Evolutionary conservation across 2,113 vertebrate genomes (phyloP).

Genomic region (Phaetusa simplex): DNA sequence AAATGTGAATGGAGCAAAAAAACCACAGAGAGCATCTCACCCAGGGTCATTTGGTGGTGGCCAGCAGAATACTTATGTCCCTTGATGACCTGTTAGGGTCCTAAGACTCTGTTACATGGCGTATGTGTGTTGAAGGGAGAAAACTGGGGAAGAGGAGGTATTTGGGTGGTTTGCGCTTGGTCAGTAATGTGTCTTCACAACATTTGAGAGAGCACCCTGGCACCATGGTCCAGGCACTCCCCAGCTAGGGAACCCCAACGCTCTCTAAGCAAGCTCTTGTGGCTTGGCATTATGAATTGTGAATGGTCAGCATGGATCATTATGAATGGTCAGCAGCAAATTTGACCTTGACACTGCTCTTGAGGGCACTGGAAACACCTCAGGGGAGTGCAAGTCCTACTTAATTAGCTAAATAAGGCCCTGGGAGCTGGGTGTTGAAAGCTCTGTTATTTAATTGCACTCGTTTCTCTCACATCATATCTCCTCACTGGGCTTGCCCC

Average conservation of each 20-base stretch:
- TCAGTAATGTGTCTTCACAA: neutral
- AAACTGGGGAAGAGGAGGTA: neutral
- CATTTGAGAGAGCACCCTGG: neutral
- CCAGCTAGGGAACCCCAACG: neutral
- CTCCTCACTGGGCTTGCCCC: neutral
- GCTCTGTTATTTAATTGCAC: neutral
- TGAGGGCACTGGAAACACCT: neutral
- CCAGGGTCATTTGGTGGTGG: neutral
- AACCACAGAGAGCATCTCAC: neutral
- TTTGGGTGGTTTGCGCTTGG: neutral
- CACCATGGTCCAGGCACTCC: neutral
- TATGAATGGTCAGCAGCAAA: constrained; percentile 25
- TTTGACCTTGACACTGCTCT: neutral
- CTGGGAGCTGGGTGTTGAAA: constrained; percentile 61
- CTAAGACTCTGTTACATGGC: neutral
- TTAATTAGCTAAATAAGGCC: constrained; percentile 37
- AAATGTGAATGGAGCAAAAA: neutral
- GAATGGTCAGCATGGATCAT: neutral
- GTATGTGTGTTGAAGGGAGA: neutral
- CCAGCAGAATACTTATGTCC: neutral
- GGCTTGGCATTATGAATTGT: neutral
- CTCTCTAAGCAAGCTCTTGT: neutral
- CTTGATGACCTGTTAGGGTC: neutral
- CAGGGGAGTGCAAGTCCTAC: neutral
- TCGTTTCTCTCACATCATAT: constrained; percentile 1